Conservation (phyloP, 2,797 vertebrate genomes). For the Morelia viridis region DNA sequence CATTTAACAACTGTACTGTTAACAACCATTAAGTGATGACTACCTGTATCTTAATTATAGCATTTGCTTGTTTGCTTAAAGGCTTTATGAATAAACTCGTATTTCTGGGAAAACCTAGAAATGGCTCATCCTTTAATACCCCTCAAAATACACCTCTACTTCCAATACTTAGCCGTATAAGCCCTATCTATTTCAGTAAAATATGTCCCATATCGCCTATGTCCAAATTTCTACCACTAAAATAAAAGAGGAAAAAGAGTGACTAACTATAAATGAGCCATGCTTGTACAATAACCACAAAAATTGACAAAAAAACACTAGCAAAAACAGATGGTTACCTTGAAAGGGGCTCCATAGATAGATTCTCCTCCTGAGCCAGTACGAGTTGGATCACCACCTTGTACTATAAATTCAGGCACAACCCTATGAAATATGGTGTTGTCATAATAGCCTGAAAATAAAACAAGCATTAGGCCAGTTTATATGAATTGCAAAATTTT, state of each 20-base stretch:
- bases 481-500: neutral
- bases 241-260: neutral
- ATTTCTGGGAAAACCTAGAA: conserved; percentile 5
- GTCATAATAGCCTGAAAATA: conserved; percentile 86
- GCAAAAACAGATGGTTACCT: conserved; percentile 70
- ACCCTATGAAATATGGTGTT: conserved; percentile 94
- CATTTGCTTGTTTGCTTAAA: neutral
- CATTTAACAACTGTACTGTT: neutral
- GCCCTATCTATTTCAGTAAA: neutral
- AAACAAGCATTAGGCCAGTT: neutral
- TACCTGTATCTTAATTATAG: neutral
- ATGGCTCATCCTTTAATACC: neutral
- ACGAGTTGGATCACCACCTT: conserved; percentile 94
- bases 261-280: neutral
- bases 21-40: neutral
- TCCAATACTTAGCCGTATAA: neutral
- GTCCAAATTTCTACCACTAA: neutral
- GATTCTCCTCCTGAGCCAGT: conserved; percentile 91
- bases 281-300: neutral
- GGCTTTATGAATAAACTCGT: neutral
- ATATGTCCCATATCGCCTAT: neutral
- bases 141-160: neutral
- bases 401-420: conserved; percentile 92
- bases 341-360: conserved; percentile 89
- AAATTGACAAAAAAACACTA: conserved; percentile 16